Conservation (phyloP, 2,888 invertebrate genomes). For the Trichopria drosophilae region DNA sequence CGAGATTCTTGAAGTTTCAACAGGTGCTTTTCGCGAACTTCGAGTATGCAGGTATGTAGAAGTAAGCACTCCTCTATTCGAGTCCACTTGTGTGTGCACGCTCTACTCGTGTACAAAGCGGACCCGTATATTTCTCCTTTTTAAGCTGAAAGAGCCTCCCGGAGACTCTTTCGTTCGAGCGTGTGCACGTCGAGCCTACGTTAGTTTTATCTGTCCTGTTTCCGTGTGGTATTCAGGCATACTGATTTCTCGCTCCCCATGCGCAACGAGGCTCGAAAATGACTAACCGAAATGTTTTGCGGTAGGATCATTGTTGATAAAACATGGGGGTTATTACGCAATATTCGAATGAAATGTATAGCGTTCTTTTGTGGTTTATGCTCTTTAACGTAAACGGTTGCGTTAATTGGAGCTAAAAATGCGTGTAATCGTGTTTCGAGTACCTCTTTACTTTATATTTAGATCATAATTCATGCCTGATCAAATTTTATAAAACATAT, state of each 20-base stretch:
- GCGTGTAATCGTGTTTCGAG: too few relatives aligned
- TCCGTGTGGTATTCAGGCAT: too few relatives aligned
- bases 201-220: conserved; percentile 3
- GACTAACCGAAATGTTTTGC: conserved; percentile 39
- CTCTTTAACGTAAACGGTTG: too few relatives aligned
- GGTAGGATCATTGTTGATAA: conserved; percentile 46
- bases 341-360: too few relatives aligned
- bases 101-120: conserved; percentile 47
- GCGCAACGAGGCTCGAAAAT: too few relatives aligned
- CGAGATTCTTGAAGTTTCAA: conserved; percentile 51
- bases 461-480: too few relatives aligned
- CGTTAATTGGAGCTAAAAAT: too few relatives aligned
- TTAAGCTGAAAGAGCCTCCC: conserved; percentile 41
- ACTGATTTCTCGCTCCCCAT: too few relatives aligned
- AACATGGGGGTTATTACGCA: conserved; percentile 54
- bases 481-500: too few relatives aligned
- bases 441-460: too few relatives aligned
- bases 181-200: conserved; percentile 26
- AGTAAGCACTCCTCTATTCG: conserved; percentile 49
- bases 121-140: conserved; percentile 53
- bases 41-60: conserved; percentile 51
- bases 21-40: conserved; percentile 50
- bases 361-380: too few relatives aligned
- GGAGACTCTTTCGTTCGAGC: conserved; percentile 37
- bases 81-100: conserved; percentile 48